A percentile compares a stretch with the other conserved stretches of the same genome.
phyloP scores from a whole-genome alignment of 2,113 vertebrate genomes.

The Irena cyanogastra region DNA sequence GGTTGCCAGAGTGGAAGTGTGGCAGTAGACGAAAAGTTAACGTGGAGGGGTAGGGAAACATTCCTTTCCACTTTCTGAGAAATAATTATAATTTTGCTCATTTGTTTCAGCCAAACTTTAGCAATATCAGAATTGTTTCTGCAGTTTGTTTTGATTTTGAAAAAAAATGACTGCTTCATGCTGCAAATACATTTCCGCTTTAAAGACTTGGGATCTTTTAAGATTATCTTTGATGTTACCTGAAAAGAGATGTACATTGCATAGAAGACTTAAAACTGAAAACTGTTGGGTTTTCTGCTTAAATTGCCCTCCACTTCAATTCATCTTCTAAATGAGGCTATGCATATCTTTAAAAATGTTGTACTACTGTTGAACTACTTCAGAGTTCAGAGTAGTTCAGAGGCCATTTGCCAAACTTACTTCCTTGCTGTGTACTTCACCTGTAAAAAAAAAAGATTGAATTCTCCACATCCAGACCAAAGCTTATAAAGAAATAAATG shows the following conservation, averaged over 20 bases:
- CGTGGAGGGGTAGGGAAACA: background rate
- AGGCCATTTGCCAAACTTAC: background rate
- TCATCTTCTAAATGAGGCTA: background rate
- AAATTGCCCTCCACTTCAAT: background rate
- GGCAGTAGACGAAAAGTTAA: constrained; percentile 9
- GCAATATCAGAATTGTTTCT: background rate
- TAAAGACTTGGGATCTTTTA: background rate
- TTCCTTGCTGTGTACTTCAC: background rate
- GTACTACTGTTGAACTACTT: background rate
- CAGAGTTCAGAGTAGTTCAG: background rate
- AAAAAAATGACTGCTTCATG: background rate
- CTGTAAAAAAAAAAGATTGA: background rate
- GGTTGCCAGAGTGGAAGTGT: background rate
- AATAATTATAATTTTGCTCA: background rate
- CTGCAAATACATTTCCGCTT: background rate
- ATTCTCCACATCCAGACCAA: background rate
- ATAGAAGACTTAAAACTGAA: background rate
- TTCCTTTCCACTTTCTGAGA: background rate
- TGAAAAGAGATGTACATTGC: background rate
- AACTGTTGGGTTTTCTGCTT: background rate
- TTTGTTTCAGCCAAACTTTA: background rate
- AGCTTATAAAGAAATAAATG: background rate
- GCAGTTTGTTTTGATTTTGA: constrained; percentile 29
- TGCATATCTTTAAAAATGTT: background rate
- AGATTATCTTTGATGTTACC: background rate